These are phyloP conservation scores for Sminthurides bifidus DNA, from an alignment of 1,140 invertebrate genomes.

Conservation along the genomic window DNA sequence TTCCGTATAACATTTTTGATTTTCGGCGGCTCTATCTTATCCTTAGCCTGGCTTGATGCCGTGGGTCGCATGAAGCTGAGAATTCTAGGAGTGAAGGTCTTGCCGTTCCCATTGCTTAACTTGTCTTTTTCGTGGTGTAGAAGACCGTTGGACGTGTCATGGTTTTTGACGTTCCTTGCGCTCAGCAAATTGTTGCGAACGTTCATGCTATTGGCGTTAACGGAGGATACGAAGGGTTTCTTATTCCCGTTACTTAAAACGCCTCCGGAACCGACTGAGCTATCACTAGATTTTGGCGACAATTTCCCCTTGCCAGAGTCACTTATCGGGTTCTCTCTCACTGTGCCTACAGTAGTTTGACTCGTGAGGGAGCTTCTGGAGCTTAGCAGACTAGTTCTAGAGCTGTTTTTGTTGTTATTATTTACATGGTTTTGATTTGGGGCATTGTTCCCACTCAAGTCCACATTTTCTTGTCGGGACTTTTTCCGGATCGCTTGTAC, in stretches of 20 bases:
- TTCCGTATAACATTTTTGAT: slow-evolving; percentile 9
- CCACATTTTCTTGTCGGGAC: slow-evolving; percentile 9
- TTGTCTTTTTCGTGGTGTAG: background rate
- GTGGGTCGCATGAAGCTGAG: slow-evolving; percentile 53
- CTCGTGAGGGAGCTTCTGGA: slow-evolving; percentile 70
- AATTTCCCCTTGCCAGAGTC: no score
- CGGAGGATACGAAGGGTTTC: slow-evolving; percentile 4
- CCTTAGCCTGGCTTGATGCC: slow-evolving; percentile 48
- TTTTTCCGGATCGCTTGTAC: slow-evolving; percentile 13
- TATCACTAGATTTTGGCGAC: slow-evolving; percentile 8
- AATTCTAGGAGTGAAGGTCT: slow-evolving; percentile 33
- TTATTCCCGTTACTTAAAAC: background rate
- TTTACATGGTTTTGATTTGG: slow-evolving; percentile 10
- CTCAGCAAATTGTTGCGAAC: background rate
- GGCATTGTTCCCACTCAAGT: background rate
- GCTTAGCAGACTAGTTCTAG: slow-evolving; percentile 60
- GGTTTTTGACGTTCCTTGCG: no score
- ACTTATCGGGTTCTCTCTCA: slow-evolving; percentile 47
- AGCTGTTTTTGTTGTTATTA: slow-evolving; percentile 44
- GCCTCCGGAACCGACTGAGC: background rate
- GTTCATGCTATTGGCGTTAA: background rate
- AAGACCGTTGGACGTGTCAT: no score
- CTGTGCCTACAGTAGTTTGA: slow-evolving; percentile 63
- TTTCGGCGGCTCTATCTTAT: slow-evolving; percentile 34
- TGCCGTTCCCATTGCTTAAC: background rate